Evolutionary conservation across 2,888 invertebrate genomes (phyloP).

Genomic region (Notodonta ziczac): DNA sequence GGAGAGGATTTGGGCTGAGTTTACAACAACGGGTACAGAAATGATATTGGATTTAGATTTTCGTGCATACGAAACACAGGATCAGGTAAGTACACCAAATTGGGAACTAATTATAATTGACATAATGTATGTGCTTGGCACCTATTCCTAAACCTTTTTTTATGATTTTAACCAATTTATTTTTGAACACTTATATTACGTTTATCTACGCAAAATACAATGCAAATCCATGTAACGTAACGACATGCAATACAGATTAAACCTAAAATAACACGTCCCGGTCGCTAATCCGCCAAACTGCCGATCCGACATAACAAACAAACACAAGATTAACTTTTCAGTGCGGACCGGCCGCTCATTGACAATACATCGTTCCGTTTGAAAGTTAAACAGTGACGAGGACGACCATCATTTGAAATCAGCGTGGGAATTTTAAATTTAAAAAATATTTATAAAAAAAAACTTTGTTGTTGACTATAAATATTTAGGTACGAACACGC

Average conservation of each 20-base stretch:
- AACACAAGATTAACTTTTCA: constrained; percentile 4
- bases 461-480: no score
- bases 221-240: background rate
- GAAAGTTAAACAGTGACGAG: constrained; percentile 5
- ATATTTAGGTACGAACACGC: no score
- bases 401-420: background rate
- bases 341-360: background rate
- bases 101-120: no score
- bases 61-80: background rate
- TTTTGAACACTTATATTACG: background rate
- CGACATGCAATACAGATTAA: constrained; percentile 2
- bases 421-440: background rate
- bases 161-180: background rate
- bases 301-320: background rate
- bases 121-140: no score
- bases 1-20: background rate
- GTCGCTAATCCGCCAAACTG: constrained; percentile 2
- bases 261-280: constrained; percentile 2
- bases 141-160: no score
- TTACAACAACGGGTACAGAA: background rate
- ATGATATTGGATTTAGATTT: background rate
- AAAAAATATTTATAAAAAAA: background rate
- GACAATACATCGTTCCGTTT: constrained; percentile 4
- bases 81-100: no score
- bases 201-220: background rate